Conservation (phyloP, 2,888 invertebrate genomes). For the Orgyia antiqua region DNA sequence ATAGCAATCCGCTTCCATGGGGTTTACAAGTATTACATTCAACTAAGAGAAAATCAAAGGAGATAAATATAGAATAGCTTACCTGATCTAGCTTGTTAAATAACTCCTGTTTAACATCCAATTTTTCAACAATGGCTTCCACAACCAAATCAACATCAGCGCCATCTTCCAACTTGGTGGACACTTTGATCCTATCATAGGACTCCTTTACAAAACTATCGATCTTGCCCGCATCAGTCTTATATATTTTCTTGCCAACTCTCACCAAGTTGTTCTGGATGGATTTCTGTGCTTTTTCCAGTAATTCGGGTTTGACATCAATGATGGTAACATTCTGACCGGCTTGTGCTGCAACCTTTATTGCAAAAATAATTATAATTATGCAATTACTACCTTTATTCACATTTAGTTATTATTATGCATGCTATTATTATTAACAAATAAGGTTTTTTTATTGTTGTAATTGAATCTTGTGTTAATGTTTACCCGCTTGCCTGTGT, state of each 20-base stretch:
- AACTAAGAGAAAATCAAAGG: too few relatives aligned
- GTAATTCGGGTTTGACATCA: conserved; percentile 84
- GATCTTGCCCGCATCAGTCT: conserved; percentile 81
- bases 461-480: too few relatives aligned
- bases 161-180: conserved; percentile 76
- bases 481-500: too few relatives aligned
- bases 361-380: too few relatives aligned
- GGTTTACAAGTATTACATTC: too few relatives aligned
- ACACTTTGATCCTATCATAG: conserved; percentile 73
- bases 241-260: conserved; percentile 87
- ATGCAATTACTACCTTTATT: too few relatives aligned
- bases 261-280: conserved; percentile 84
- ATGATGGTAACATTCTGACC: conserved; percentile 90
- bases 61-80: too few relatives aligned
- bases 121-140: conserved; percentile 92
- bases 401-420: too few relatives aligned
- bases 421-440: too few relatives aligned
- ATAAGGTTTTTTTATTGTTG: too few relatives aligned
- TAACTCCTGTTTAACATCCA: conserved; percentile 86
- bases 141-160: conserved; percentile 81
- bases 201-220: conserved; percentile 83
- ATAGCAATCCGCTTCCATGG: too few relatives aligned
- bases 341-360: conserved; percentile 90
- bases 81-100: conserved; percentile 84
- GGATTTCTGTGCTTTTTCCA: conserved; percentile 84